Conservation (phyloP, 2,113 vertebrate species). For the Oxyruncus cristatus region DNA sequence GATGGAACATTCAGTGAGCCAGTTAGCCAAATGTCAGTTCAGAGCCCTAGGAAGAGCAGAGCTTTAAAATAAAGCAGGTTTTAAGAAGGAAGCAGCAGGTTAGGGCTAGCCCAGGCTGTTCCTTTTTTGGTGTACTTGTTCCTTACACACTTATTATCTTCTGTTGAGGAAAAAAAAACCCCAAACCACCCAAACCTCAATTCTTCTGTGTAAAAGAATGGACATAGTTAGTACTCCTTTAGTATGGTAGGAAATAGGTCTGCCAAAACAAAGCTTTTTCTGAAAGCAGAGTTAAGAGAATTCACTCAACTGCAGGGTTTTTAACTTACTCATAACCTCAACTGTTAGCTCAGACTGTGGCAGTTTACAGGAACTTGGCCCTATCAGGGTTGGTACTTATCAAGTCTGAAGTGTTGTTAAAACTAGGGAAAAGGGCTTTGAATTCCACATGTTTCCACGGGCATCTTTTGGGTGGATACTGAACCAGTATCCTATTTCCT, state of each 20-base stretch:
- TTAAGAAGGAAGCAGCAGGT: background rate
- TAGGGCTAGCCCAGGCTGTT: background rate
- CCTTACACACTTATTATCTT: background rate
- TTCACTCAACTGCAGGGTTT: background rate
- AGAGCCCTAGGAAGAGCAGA: background rate
- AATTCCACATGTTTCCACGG: fast-evolving
- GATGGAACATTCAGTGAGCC: background rate
- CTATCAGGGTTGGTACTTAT: background rate
- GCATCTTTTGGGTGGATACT: background rate
- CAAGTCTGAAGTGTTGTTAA: background rate
- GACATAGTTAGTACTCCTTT: background rate
- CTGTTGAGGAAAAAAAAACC: background rate
- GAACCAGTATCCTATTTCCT: fast-evolving
- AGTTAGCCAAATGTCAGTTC: background rate
- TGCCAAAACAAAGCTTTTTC: background rate
- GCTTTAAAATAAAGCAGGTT: background rate
- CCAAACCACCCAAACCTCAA: background rate
- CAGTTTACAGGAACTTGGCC: background rate
- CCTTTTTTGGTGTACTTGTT: background rate
- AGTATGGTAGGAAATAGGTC: background rate
- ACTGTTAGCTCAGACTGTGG: background rate
- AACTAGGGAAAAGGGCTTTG: background rate
- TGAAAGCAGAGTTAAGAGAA: background rate
- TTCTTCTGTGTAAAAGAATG: background rate
- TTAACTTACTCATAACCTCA: background rate